These are phyloP conservation scores for Hirtodrosophila trivittata DNA, from an alignment of 2,888 invertebrate genomes.

Conservation along the genomic window DNA sequence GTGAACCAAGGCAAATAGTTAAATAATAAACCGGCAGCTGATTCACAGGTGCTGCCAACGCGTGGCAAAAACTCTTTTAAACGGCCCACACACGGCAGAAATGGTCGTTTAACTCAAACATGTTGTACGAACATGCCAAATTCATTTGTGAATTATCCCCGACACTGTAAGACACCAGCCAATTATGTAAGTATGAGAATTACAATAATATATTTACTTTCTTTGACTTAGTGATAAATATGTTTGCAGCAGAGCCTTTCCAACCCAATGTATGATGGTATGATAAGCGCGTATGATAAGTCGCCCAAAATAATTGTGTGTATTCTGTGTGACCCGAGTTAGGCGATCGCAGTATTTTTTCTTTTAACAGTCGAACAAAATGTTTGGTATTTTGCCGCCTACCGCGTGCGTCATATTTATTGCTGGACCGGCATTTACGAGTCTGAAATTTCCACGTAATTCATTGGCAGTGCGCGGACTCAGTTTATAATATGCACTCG, in stretches of 20 bases:
- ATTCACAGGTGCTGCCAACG: slow-evolving; percentile 47
- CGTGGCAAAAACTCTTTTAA: background rate
- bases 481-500: slow-evolving; percentile 27
- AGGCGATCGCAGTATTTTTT: background rate
- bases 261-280: too few relatives aligned
- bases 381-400: slow-evolving; percentile 29
- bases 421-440: slow-evolving; percentile 62
- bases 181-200: too few relatives aligned
- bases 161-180: too few relatives aligned
- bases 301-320: too few relatives aligned
- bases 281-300: too few relatives aligned
- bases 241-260: too few relatives aligned
- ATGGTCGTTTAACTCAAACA: background rate
- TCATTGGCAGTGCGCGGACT: slow-evolving; percentile 23
- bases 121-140: background rate
- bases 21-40: slow-evolving; percentile 72
- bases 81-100: slow-evolving; percentile 9
- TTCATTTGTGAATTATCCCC: too few relatives aligned
- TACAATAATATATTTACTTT: too few relatives aligned
- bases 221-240: too few relatives aligned
- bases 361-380: background rate
- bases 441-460: slow-evolving; percentile 72
- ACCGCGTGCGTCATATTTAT: slow-evolving; percentile 20
- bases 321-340: background rate
- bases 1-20: slow-evolving; percentile 31